Base-by-base conservation (phyloP, 2,113 vertebrate genomes). In the Anguilla japonica region DNA sequence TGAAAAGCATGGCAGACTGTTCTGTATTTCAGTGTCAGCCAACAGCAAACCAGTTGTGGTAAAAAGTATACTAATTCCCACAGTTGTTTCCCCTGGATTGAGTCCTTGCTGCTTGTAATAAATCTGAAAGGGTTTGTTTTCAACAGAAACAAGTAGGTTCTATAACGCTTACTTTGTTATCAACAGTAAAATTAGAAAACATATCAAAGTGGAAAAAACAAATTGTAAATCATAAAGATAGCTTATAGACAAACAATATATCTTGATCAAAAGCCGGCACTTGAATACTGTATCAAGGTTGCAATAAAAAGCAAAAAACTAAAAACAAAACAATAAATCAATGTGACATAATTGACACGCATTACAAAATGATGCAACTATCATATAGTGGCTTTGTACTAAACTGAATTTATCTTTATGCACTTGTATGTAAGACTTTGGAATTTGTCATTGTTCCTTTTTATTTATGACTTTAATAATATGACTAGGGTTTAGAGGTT, bases 321-420 rank as follows among this genome's bases (percentile, higher is more conserved):
- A 34, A 34, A 34, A 34, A 34, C 34, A 34, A 34, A 34, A 34
- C 34, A 34, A 34, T 34, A 46, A 46, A 18, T 34, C 41, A 13
- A 79, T 57, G 39, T 67, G 60, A 67, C 60, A 53, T 85, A 82
- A 39, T 40, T 78, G 84, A 26, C 43, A 53, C 34, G 39, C n/a
- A 41, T 41, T n/a, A 43, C 39, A 46, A 39, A 57, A 81, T 63
- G 83, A 75, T 57, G 53, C 79, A 78, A 85, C 83, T 78, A 80
- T 88, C 85, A 86, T 84, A 83, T 80, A 78, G 63, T 86, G 84
- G 87, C 84, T 92, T 90, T 89, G 89, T 90, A 87, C 84, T 89
- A 86, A 92, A 87, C 90, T 87, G 86, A 89, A 91, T 89, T 87
- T 85, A 81, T 39, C 87, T 89, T 86, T 87, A 91, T 91, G 93